Evolutionary conservation across 2,113 vertebrate species (phyloP), one percentile per base, ranked within the genome.

Genomic region (Urocolius indicus): DNA sequence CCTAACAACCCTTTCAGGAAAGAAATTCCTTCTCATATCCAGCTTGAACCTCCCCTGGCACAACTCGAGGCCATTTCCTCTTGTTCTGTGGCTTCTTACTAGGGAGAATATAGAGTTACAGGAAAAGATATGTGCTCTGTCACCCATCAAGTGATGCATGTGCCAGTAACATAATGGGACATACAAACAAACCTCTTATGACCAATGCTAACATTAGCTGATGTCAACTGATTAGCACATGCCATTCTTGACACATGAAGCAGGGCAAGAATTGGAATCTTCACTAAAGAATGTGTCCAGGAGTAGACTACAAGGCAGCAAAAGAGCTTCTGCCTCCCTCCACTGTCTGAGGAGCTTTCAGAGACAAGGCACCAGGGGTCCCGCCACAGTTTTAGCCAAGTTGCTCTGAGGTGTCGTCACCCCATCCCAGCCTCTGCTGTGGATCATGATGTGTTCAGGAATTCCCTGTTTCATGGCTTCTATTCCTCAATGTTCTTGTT

Each of bases 171-270:
- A 38, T 43, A 89, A 71, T 5, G 17, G 14, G 10, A 71, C 1
- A 1, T 66, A 38, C 17, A 61, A 34, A 63, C 24, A 67, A 54
- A 22, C 13, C 43, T 61, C 15, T 74, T 22, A 38, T 32, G 23
- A 51, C 9, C 19, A 67, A 11, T 0, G 0, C 1, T 67, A 63
- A 9, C 19, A 24, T 85, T 63, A 80, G 9, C 19, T 63, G 18
- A 6, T 74, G 65, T 84, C 10, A 23, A 11, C 7, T 69, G 43
- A 54, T 77, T 34, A 13, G 12, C n/a, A 22, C 8, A 11, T 43
- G 46, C 23, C 23, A 24, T n/a, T 73, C 43, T 32, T 32, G 63
- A 29, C 0, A 2, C 2, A 27, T 21, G 58, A 81, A 93, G 38
- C 10, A 45, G 27, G 9, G 34, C 2, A 5, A 34, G 16, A 83